These are phyloP conservation scores for Spilosoma lubricipeda DNA, from an alignment of 2,888 invertebrate genomes.

Conservation along the genomic window DNA sequence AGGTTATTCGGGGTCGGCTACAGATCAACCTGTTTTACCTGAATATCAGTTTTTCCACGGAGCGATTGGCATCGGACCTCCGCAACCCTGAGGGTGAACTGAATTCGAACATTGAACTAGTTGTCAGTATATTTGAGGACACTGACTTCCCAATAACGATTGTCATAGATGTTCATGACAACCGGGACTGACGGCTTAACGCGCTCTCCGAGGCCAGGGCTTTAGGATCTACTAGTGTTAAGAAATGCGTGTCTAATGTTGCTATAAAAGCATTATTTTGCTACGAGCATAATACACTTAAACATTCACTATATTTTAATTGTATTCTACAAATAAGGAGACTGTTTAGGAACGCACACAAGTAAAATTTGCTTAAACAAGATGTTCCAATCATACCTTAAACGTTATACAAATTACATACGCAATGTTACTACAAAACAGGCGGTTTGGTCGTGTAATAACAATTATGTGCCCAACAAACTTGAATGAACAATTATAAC, in stretches of 20 bases:
- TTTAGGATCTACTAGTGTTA: background rate
- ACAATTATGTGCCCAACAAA: constrained; percentile 74
- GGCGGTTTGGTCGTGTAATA: constrained; percentile 70
- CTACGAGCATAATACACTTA: too few species aligned
- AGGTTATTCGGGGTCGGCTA: too few species aligned
- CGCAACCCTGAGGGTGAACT: too few species aligned
- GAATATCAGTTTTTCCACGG: too few species aligned
- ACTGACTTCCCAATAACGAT: too few species aligned
- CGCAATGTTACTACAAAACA: constrained; percentile 63
- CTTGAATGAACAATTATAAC: constrained; percentile 62
- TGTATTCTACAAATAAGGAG: background rate
- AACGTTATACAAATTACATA: constrained; percentile 64
- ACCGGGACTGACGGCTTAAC: too few species aligned
- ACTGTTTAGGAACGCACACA: background rate
- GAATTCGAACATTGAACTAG: too few species aligned
- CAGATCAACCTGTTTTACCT: too few species aligned
- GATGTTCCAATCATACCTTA: constrained; percentile 32
- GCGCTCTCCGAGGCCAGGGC: too few species aligned
- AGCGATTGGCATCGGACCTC: too few species aligned
- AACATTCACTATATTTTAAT: background rate
- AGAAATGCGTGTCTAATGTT: background rate
- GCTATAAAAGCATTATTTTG: background rate
- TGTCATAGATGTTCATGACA: too few species aligned
- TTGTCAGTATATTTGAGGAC: too few species aligned
- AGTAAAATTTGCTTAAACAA: constrained; percentile 11